These are phyloP conservation scores for Microplitis mediator DNA, from an alignment of 1,140 invertebrate species.

Conservation along the genomic window DNA sequence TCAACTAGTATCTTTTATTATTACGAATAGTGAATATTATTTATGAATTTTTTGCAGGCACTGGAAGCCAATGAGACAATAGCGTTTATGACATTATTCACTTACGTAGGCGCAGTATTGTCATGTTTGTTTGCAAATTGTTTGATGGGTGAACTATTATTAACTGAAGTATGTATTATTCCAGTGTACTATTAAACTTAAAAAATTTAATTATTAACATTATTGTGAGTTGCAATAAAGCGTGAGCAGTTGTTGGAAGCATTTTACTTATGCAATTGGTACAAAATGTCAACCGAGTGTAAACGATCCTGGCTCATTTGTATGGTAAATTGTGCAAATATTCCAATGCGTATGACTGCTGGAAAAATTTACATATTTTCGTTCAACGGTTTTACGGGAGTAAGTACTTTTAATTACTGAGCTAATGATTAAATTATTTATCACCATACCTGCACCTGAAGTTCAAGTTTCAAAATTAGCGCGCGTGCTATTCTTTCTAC, in stretches of 20 bases:
- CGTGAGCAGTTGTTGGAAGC: neutral
- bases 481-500: too few species aligned
- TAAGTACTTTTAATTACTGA: too few species aligned
- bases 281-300: too few species aligned
- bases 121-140: conserved; percentile 22
- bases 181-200: neutral
- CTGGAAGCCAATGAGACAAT: neutral
- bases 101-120: neutral
- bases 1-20: too few species aligned
- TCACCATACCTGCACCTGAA: too few species aligned
- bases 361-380: conserved; percentile 14
- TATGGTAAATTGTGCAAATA: too few species aligned
- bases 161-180: conserved; percentile 23
- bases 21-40: neutral
- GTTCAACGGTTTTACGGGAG: neutral
- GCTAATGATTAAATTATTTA: too few species aligned
- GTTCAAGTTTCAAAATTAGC: too few species aligned
- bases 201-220: too few species aligned
- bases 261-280: too few species aligned
- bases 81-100: neutral
- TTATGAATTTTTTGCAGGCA: neutral
- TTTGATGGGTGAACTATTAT: conserved; percentile 29
- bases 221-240: neutral
- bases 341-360: neutral
- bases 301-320: too few species aligned